phyloP scores from a whole-genome alignment of 2,797 vertebrate species.

The Petrocephalus schoutedeni region DNA sequence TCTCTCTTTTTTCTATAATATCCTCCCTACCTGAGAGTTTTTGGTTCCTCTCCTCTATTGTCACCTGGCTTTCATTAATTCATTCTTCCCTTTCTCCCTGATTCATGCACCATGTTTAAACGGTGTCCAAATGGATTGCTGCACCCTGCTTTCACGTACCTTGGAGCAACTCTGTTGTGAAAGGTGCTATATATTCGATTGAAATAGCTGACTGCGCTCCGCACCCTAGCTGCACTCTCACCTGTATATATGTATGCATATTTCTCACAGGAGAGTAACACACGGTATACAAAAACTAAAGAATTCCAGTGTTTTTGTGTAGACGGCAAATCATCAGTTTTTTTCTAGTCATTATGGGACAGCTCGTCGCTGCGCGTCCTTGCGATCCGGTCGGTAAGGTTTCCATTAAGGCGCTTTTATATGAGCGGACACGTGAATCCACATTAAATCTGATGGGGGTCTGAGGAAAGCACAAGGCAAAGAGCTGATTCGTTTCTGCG shows the following conservation, averaged over 20 bases:
- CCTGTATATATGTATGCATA: background rate
- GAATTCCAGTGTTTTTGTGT: background rate
- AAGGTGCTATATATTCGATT: background rate
- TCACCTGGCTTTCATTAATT: background rate
- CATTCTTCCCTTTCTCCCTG: background rate
- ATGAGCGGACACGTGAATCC: background rate
- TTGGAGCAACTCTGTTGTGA: background rate
- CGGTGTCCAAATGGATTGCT: background rate
- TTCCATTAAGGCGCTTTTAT: background rate
- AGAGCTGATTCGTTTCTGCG: conserved; percentile 14
- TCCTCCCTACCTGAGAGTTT: background rate
- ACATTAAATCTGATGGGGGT: background rate
- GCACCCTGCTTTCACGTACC: background rate
- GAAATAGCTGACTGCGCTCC: background rate
- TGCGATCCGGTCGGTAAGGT: background rate
- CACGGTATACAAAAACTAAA: background rate
- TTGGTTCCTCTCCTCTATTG: background rate
- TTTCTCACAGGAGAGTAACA: background rate
- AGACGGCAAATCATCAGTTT: background rate
- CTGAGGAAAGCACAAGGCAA: background rate
- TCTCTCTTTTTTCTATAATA: background rate
- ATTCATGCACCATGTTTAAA: too few relatives aligned
- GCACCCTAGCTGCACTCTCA: background rate
- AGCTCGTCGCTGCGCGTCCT: background rate
- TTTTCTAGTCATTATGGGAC: background rate